Conservation (phyloP, 2,888 invertebrate genomes). For the Lampropteryx suffumata region DNA sequence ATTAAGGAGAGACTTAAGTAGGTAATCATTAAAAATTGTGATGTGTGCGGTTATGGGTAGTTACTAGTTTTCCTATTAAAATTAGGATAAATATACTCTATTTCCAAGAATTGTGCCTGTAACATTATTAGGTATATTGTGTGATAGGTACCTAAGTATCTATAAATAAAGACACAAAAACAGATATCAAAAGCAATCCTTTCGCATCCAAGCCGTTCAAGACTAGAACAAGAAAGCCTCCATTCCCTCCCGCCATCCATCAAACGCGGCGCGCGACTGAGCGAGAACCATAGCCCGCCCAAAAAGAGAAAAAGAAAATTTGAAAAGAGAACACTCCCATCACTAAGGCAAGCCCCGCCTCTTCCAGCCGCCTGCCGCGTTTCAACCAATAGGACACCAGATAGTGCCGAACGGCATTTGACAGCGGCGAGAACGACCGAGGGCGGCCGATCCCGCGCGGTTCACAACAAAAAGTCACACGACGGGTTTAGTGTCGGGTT, state of each 20-base stretch:
- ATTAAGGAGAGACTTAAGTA: too few relatives aligned
- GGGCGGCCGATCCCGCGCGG: conserved; percentile 68
- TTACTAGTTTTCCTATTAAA: too few relatives aligned
- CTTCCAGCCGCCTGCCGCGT: conserved; percentile 56
- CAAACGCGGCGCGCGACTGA: conserved; percentile 72
- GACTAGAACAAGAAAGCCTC: conserved; percentile 44
- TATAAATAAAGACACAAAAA: conserved; percentile 2
- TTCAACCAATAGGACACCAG: conserved; percentile 50
- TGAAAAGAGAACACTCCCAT: conserved; percentile 80
- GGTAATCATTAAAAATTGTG: too few relatives aligned
- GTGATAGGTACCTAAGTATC: too few relatives aligned
- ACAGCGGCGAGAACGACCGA: conserved; percentile 60
- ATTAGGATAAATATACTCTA: too few relatives aligned
- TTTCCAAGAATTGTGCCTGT: too few relatives aligned
- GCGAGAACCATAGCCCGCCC: conserved; percentile 76
- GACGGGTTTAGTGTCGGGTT: conserved; percentile 82
- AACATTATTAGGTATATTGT: too few relatives aligned
- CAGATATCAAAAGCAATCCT: conserved; percentile 8
- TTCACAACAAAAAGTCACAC: conserved; percentile 80
- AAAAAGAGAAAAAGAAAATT: conserved; percentile 81
- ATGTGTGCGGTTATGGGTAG: too few relatives aligned
- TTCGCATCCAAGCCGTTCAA: conserved; percentile 9
- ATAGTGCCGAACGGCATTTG: conserved; percentile 48
- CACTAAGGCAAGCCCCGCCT: conserved; percentile 58
- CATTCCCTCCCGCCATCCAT: conserved; percentile 67